Evolutionary conservation across 2,113 vertebrate genomes (phyloP).

Genomic region (Polyodon spathula): DNA sequence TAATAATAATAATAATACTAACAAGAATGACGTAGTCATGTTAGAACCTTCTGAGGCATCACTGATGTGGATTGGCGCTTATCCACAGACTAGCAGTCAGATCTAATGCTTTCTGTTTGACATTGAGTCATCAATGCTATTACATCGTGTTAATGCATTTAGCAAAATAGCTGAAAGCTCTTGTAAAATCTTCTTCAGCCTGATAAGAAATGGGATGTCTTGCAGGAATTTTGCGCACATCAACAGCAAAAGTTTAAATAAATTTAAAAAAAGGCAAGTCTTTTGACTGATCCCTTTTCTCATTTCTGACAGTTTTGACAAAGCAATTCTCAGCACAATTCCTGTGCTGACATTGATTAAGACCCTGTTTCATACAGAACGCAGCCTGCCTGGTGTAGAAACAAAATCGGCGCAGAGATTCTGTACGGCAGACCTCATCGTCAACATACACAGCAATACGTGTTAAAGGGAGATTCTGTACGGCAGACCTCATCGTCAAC

Average conservation of each 20-base stretch:
- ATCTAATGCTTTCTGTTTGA: constrained; percentile 42
- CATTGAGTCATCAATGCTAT: constrained; percentile 53
- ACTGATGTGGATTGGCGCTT: too few relatives aligned
- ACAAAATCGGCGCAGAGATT: not conserved
- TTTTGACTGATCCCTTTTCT: constrained; percentile 32
- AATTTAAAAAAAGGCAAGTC: constrained; percentile 31
- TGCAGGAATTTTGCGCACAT: constrained; percentile 46
- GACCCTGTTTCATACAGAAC: constrained; percentile 23
- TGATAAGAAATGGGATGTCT: constrained; percentile 37
- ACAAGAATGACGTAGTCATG: too few relatives aligned
- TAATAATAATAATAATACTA: too few relatives aligned
- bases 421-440: too few relatives aligned
- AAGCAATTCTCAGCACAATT: not conserved
- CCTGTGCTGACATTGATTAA: constrained; percentile 31
- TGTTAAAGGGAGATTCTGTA: not conserved
- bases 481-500: too few relatives aligned
- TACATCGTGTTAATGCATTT: constrained; percentile 36
- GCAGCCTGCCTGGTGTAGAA: not conserved
- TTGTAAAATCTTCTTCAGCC: constrained; percentile 42
- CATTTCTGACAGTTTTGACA: constrained; percentile 30
- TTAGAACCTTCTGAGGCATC: too few relatives aligned
- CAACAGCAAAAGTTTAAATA: too few relatives aligned
- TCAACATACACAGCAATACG: constrained; percentile 3
- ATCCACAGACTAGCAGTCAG: too few relatives aligned
- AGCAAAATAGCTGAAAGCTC: constrained; percentile 39